Evolutionary conservation across 2,797 vertebrate genomes (phyloP), one percentile per base, ranked within the genome.

Genomic region (Rhinichthys osculus): DNA sequence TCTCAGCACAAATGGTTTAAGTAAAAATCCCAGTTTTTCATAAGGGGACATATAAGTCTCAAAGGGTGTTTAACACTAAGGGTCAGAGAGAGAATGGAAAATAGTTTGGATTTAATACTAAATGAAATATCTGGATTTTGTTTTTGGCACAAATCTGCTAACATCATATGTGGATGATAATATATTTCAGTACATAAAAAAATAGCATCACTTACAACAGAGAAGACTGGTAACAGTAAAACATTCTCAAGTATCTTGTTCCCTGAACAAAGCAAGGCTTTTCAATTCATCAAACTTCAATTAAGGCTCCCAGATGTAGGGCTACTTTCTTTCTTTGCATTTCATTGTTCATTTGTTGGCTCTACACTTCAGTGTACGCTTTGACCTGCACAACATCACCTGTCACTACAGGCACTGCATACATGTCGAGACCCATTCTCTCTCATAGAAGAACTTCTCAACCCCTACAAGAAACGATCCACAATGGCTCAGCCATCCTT

Each of bases 281-380:
- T 91, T 93, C 91, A 94, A 93, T 89, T 93, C 92, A 93, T 94
- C 95, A 94, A 92, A 91, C 90, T 93, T 94, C 90, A 93, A 90
- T 93, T 94, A 95, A 94, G 91, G 92, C 90, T 90, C 90, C 47
- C 89, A 78, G 67, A 88, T 91, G 67, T 85, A 27, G 27, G 27
- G 27, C 27, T 27, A 38, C 40, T 76, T 27, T 27, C 44, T 82
- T 74, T 40, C 47, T 64, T 82, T 74, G 40, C 83, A 42, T 81
- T 54, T 70, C 66, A 70, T 85, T 88, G 67, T 59, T 86, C 78
- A 88, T 78, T 33, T 59, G 57, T 83, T 69, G 87, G 50, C 70
- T 90, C 91, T 33, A 89, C 87, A 93, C 88, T 91, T 90, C 88
- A 82, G 88, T 91, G 87, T 92, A 92, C 64, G 59, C 19, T 57